These are phyloP conservation scores for Catalaphyllia jardinei DNA, from an alignment of 64 coral and sea anemone species.

Conservation along the genomic window DNA sequence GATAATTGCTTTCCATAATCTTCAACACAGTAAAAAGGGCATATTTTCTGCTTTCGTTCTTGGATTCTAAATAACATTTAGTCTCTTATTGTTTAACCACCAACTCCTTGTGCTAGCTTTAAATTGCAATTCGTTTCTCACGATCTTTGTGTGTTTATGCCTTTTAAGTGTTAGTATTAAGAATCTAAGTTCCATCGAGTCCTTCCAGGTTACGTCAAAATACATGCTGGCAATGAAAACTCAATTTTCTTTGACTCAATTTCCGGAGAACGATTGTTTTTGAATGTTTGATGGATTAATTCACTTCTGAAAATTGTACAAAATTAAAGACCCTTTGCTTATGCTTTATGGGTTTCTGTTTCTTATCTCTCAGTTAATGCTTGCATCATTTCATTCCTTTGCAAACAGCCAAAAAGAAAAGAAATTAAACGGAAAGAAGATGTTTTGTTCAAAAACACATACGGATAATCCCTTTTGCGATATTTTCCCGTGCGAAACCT, in stretches of 20 bases:
- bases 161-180: not conserved
- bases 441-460: not conserved
- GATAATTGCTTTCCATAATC: not conserved
- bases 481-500: slow-evolving; percentile 13
- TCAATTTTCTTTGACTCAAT: not conserved
- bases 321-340: not conserved
- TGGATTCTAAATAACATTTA: not conserved
- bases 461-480: not conserved
- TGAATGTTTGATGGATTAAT: not conserved
- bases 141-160: not conserved
- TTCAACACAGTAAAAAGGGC: not conserved
- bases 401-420: not conserved
- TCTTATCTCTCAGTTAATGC: not conserved
- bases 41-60: not conserved
- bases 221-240: not conserved
- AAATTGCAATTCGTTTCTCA: not conserved
- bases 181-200: not conserved
- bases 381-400: not conserved
- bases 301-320: not conserved
- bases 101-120: not conserved
- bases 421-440: not conserved
- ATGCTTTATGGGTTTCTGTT: not conserved
- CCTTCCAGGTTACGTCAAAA: not conserved
- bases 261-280: not conserved
- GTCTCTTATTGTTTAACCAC: not conserved